phyloP scores from a whole-genome alignment of 2,888 invertebrate species.

The Drosophila peninsularis region DNA sequence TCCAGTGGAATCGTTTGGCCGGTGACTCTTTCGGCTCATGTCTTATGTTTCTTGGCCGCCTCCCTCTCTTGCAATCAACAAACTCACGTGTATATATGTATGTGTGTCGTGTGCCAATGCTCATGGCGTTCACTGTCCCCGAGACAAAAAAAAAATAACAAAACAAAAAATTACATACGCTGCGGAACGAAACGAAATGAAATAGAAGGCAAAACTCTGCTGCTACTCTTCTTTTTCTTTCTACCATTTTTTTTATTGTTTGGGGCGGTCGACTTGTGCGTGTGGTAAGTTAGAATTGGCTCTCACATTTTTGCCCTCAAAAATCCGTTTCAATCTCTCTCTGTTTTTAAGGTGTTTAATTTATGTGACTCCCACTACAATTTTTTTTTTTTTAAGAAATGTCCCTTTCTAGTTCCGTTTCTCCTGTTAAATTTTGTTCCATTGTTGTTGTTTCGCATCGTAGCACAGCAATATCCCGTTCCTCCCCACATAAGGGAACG shows the following conservation, averaged over 20 bases:
- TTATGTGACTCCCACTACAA: not conserved
- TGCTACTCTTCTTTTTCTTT: conserved; percentile 38
- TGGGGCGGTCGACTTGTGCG: conserved; percentile 43
- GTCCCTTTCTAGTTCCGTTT: conserved; percentile 28
- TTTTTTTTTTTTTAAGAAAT: not conserved
- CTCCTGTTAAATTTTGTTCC: conserved; percentile 3
- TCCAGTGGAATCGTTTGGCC: conserved; percentile 62
- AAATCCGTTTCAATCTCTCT: conserved; percentile 14
- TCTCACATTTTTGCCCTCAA: conserved; percentile 2
- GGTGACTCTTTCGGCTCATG: conserved; percentile 54
- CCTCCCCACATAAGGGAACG: not conserved
- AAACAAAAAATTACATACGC: conserved; percentile 46
- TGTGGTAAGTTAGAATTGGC: conserved; percentile 25
- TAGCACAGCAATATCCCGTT: not conserved
- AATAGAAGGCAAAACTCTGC: conserved; percentile 54
- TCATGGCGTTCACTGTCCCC: conserved; percentile 66
- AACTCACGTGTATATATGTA: conserved; percentile 37
- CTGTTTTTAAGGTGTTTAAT: conserved; percentile 9
- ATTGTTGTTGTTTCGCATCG: conserved; percentile 12
- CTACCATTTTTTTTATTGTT: conserved; percentile 52
- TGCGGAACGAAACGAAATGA: conserved; percentile 71
- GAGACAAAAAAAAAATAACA: conserved; percentile 49
- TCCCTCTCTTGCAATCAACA: conserved; percentile 30
- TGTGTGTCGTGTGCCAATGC: conserved; percentile 71
- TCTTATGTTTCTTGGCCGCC: conserved; percentile 50